Base-by-base conservation (phyloP, 2,113 vertebrate species). In the Scomber colias region DNA sequence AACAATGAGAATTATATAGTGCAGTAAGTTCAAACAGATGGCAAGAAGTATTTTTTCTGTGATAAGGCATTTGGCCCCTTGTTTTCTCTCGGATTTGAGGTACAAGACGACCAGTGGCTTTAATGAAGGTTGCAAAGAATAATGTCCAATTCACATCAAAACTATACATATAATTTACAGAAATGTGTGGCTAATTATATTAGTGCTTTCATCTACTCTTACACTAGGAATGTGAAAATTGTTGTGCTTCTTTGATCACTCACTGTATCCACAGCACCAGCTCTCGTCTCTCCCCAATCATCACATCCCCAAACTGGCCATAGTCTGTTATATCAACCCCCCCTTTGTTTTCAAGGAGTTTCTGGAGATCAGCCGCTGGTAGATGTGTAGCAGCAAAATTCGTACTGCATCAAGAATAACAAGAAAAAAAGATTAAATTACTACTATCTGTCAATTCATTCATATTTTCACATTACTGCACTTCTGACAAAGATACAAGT, bases 231-330 rank as follows among this genome's bases (percentile, higher is more conserved):
- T 46, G 11, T 19, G 2, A 56, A 14, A 19, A 44, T 75, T n/a
- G 21, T 54, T 6, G 70, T 49, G 12, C 7, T 48, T 54, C 53
- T 35, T 16, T 21, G 15, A 9, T 48, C 48, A 94, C 97, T 97
- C 80, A 99, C 98, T 96, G 95, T 81, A 99, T 96, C 91, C 95
- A 97, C 64, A 99, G 0, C 27, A 93, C 86, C 78, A 97, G 69
- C 46, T 86, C 84, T 76, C 85, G 91, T 71, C 81, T 92, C 27
- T 94, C 92, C 11, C 97, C 97, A 1, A 95, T 92, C 70, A 95
- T 92, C 56, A 98, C 71, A 4, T 92, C 90, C 62, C 96, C 97
- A 92, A 99, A 98, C 50, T 95, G 30, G 24, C 95, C 96, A 46
- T 91, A 91, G 57, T 87, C 92, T 1, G 96, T 94, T 35, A 99